phyloP scores from a whole-genome alignment of 2,797 vertebrate genomes.

The Sardinella longiceps region DNA sequence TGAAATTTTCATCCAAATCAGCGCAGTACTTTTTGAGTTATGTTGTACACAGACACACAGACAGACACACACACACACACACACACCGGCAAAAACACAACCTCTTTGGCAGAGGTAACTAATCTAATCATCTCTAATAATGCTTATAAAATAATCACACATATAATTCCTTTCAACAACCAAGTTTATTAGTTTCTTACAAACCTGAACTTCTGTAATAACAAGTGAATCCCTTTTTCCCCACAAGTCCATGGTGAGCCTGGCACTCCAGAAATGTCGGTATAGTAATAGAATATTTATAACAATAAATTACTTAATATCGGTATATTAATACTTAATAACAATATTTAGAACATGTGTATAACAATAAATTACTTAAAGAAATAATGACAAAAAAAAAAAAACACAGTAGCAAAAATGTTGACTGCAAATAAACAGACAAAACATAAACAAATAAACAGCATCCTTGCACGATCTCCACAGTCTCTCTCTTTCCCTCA shows the following conservation, averaged over 20 bases:
- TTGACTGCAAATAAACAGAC: not conserved
- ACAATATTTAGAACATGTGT: not conserved
- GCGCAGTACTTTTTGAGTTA: too few species aligned
- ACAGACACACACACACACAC: too few species aligned
- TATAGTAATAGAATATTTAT: conserved; percentile 22
- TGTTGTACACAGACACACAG: too few species aligned
- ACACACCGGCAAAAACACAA: too few species aligned
- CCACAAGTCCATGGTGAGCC: not conserved
- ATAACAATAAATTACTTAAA: conserved; percentile 21
- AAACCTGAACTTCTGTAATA: conserved; percentile 17
- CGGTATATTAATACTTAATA: not conserved
- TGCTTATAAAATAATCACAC: too few species aligned
- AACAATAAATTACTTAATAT: conserved; percentile 21
- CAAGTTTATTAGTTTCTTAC: conserved; percentile 14
- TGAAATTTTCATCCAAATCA: too few species aligned
- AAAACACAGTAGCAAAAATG: conserved; percentile 19
- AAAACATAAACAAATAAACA: not conserved
- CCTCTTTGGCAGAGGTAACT: too few species aligned
- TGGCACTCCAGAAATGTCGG: conserved; percentile 9
- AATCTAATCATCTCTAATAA: too few species aligned
- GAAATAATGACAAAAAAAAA: conserved; percentile 3
- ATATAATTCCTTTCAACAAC: conserved; percentile 4
- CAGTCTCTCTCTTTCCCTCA: not conserved
- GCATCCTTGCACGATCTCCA: not conserved
- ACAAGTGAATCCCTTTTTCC: conserved; percentile 20